A percentile compares a stretch with the other conserved stretches of the same genome.
Conservation (phyloP, 2,797 vertebrate species). For the Poecilia velifera region DNA sequence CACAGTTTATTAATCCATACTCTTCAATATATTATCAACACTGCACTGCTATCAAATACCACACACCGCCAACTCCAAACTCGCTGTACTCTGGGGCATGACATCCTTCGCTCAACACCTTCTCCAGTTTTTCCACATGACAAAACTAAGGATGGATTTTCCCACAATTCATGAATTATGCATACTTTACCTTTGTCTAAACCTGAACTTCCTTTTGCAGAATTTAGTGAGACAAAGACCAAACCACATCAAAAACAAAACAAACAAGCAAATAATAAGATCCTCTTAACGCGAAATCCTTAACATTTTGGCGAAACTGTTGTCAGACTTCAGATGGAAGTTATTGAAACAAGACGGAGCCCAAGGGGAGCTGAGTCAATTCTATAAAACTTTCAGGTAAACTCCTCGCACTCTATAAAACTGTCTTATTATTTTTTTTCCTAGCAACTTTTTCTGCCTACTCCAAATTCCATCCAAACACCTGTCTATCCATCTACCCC, state of each 20-base stretch:
- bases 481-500: slow-evolving; percentile 4
- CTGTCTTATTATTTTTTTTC: slow-evolving; percentile 9
- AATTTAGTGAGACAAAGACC: slow-evolving; percentile 1
- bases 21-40: slow-evolving; percentile 40
- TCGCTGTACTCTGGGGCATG: slow-evolving; percentile 18
- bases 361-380: slow-evolving; percentile 42
- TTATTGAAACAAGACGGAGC: slow-evolving; percentile 45
- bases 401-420: slow-evolving; percentile 20
- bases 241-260: slow-evolving; percentile 12
- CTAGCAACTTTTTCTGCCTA: neutral
- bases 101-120: slow-evolving; percentile 30
- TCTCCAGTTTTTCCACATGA: slow-evolving; percentile 27
- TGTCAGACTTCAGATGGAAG: slow-evolving; percentile 36
- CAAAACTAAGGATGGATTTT: slow-evolving; percentile 14
- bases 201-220: neutral
- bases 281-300: slow-evolving; percentile 17
- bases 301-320: slow-evolving; percentile 32
- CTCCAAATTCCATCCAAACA: neutral
- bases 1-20: slow-evolving; percentile 8
- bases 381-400: slow-evolving; percentile 35
- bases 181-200: slow-evolving; percentile 13
- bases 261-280: slow-evolving; percentile 13
- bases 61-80: slow-evolving; percentile 11
- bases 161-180: slow-evolving; percentile 1
- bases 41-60: slow-evolving; percentile 17